These are phyloP conservation scores for Drosophila imparisetae DNA, from an alignment of 2,888 invertebrate species.

Conservation along the genomic window DNA sequence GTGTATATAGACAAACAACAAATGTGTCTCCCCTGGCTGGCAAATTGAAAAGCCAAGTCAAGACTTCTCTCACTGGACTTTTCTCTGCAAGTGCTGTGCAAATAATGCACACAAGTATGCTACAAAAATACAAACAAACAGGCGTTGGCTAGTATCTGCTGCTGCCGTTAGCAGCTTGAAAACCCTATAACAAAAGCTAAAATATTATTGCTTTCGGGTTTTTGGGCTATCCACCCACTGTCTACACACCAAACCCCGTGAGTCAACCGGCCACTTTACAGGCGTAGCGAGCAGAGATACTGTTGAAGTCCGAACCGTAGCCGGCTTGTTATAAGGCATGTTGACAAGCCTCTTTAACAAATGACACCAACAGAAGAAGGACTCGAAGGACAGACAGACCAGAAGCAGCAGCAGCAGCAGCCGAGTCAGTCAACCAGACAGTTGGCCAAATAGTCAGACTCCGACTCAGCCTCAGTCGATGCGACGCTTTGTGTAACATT, in stretches of 20 bases:
- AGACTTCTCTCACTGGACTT: slow-evolving; percentile 34
- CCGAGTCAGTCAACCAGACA: slow-evolving; percentile 47
- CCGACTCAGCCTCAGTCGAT: slow-evolving; percentile 32
- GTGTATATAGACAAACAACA: slow-evolving; percentile 73
- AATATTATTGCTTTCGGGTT: slow-evolving; percentile 74
- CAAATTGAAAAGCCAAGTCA: slow-evolving; percentile 79
- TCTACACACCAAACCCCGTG: not conserved
- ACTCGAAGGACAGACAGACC: slow-evolving; percentile 58
- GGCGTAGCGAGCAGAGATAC: slow-evolving; percentile 37
- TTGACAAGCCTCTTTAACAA: slow-evolving; percentile 84
- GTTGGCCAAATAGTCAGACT: slow-evolving; percentile 70
- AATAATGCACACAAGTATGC: slow-evolving; percentile 78
- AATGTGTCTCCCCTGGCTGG: slow-evolving; percentile 45
- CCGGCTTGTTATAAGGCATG: slow-evolving; percentile 81
- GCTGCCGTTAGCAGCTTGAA: slow-evolving; percentile 51
- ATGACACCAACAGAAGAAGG: slow-evolving; percentile 81
- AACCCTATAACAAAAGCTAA: slow-evolving; percentile 78
- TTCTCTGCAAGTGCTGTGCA: slow-evolving; percentile 75
- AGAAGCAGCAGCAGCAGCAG: slow-evolving; percentile 34
- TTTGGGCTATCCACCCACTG: slow-evolving; percentile 31
- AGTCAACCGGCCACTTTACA: slow-evolving; percentile 55
- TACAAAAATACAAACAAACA: slow-evolving; percentile 76
- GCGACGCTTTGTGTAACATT: slow-evolving; percentile 72
- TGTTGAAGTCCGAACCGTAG: slow-evolving; percentile 64
- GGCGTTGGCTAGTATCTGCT: slow-evolving; percentile 47